Evolutionary conservation across 1,140 invertebrate genomes (phyloP), one percentile per base, ranked within the genome.

Genomic region (Drosophila tani): DNA sequence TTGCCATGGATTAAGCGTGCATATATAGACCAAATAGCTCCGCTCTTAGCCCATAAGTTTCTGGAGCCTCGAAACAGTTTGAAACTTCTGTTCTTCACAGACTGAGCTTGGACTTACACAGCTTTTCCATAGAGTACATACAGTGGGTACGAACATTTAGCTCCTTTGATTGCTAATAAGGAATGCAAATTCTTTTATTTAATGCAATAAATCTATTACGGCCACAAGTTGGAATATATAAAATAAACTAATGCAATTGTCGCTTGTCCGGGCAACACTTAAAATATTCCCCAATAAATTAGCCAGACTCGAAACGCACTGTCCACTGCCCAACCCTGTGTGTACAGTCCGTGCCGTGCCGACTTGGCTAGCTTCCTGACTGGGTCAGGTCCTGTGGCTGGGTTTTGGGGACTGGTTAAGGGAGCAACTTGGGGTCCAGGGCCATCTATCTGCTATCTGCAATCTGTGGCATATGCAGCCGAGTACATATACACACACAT

Each of bases 391-490:
- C 21, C 38, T 43, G 11, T 7, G 38, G 6, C n/a, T 14, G 32
- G 32, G 32, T 11, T 35, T 32, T 11, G 32, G 32, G 29, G 2
- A 32, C 21, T 32, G 51, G 27, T 14, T 51, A 17, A 15, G 17
- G 51, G 32, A 40, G 17, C n/a, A 53, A 64, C 49, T 59, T 32
- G 27, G 58, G 24, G 19, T 24, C 29, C 57, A 47, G 17, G 67
- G 60, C 46, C 82, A 85, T 85, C 63, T 79, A 70, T 81, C 68
- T 75, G 46, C 45, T 79, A 76, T 76, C 73, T 60, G 50, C 68
- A 74, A 70, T 80, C 81, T 80, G 76, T 75, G 81, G 60, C 76
- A 80, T 80, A 65, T 83, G 79, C 79, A 63, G 50, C 60, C 47
- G 38, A 19, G n/a, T 15, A 53, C 45, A 47, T 46, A 59, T 35